Conservation (phyloP, 2,113 vertebrate genomes). For the Promerops cafer region DNA sequence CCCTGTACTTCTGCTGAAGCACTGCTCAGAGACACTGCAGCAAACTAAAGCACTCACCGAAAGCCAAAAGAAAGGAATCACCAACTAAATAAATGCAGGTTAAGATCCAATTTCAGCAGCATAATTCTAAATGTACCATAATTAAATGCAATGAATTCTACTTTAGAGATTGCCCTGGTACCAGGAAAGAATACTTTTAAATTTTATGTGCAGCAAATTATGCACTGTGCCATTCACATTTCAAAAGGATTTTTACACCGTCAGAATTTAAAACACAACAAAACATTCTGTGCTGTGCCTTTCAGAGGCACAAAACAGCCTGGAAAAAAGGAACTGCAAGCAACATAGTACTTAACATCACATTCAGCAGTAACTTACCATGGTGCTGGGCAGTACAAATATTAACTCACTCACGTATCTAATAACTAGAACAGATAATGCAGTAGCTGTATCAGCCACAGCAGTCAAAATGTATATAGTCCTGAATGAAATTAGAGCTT, state of each 20-base stretch:
- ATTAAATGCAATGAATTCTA: background rate
- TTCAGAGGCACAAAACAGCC: background rate
- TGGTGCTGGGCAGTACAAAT: background rate
- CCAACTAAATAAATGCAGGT: background rate
- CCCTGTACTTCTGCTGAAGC: background rate
- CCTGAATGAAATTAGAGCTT: background rate
- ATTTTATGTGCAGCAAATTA: background rate
- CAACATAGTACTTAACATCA: background rate
- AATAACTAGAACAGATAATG: background rate
- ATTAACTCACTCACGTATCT: background rate
- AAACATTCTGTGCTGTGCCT: background rate
- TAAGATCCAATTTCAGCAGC: background rate
- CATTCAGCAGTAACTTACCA: background rate
- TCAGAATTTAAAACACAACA: background rate
- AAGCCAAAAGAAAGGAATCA: background rate
- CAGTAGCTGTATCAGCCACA: background rate
- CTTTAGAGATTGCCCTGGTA: background rate
- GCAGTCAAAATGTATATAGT: background rate
- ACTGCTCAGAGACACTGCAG: background rate
- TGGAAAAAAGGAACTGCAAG: background rate
- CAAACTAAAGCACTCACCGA: background rate
- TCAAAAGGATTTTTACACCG: background rate
- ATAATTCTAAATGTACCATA: background rate
- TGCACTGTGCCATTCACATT: background rate
- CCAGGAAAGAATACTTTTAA: background rate